Base-by-base conservation (phyloP, 2,888 invertebrate genomes). In the Neelides folsomi region DNA sequence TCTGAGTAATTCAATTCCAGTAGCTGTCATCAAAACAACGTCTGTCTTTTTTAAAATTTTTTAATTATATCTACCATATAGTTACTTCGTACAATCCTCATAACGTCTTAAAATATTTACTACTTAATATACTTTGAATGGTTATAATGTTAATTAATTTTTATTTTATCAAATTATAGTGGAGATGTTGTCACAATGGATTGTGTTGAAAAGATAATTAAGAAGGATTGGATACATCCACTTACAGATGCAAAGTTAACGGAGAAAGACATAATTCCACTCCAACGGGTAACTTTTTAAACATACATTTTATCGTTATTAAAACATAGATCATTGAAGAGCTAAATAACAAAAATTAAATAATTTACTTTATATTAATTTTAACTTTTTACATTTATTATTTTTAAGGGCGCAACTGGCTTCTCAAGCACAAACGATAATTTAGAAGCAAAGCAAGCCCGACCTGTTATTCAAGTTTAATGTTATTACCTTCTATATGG, bases 181-280 rank as follows among this genome's bases (percentile, higher is more conserved):
- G 95, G 97, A 2, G 82, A 88, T 74, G 89, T 98, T 6, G 85
- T 98, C 2, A 95, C 95, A 1, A 77, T 89, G 80, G 94, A 95
- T 69, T 95, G 94, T 72, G 82, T 94, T 4, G 94, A 97, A 66
- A 94, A 92, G 68, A 77, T 98, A 13, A 89, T 99, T 49, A 90
- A 86, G 67, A 93, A 89, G 66, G 97, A 98, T 69, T 92, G 90
- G 94, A 74, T 86, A 18, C 94, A 98, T 73, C 98, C 98, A 0
- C 75, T 93, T 18, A 93, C 87, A 47, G 82, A 81, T 50, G 79
- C 86, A 54, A 85, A 83, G 68, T 69, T 93, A 6, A 82, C 77
- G 47, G 92, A 94, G 58, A 83, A 81, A 64, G 98, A 99, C 68
- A 88, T 99, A 27, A 94, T 98, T 67, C 77, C 78, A 5, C 71